phyloP scores from a whole-genome alignment of 2,113 vertebrate genomes.

The Pelmatolapia mariae region DNA sequence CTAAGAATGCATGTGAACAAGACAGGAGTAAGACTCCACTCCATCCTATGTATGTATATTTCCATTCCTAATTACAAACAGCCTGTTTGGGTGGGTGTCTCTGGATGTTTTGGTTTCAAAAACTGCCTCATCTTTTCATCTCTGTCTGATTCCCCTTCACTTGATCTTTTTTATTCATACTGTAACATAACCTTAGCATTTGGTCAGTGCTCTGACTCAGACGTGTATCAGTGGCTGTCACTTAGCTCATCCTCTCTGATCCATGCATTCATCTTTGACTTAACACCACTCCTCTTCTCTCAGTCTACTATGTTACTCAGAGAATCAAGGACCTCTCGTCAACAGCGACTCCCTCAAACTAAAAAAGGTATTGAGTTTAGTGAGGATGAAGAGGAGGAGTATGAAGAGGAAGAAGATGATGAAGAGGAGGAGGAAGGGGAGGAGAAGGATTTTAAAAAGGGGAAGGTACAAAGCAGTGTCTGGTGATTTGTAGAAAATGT shows the following conservation, averaged over 20 bases:
- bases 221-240: background rate
- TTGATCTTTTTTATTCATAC: background rate
- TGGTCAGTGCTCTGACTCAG: background rate
- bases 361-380: slow-evolving; percentile 39
- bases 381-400: slow-evolving; percentile 53
- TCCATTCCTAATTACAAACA: background rate
- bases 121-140: background rate
- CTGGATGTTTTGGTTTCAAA: background rate
- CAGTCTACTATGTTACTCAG: slow-evolving; percentile 53
- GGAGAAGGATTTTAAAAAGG: slow-evolving; percentile 32
- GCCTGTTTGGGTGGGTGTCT: background rate
- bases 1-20: background rate
- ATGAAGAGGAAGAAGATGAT: slow-evolving; percentile 32
- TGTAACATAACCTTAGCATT: background rate
- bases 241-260: background rate
- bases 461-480: slow-evolving; percentile 55
- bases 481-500: slow-evolving; percentile 27
- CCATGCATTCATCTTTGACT: slow-evolving; percentile 27
- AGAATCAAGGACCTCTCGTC: slow-evolving; percentile 40
- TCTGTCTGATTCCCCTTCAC: background rate
- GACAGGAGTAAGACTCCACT: background rate
- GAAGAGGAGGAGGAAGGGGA: slow-evolving; percentile 27
- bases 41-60: accelerated
- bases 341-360: background rate
- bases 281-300: slow-evolving; percentile 39